Base-by-base conservation (phyloP, 2,888 invertebrate genomes). In the Zhuqinia jingwanae region DNA sequence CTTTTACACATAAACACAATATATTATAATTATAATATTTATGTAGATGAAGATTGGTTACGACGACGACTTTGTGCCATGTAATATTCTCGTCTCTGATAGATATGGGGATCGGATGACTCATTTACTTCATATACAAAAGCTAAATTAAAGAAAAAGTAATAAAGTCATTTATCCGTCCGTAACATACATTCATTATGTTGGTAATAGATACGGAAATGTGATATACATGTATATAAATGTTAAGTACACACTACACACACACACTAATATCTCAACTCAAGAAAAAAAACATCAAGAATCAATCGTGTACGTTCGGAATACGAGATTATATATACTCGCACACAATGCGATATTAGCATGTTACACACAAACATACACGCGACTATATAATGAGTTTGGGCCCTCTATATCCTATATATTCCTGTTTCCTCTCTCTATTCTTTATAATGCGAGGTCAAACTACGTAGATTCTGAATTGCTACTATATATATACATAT, bases 401-500 rank as follows among this genome's bases (percentile, higher is more conserved):
- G n/a, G n/a, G 60, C 15, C 60, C 60, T 60, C 25, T 60, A 60
- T 60, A 60, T 30, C 30, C n/a, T n/a, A n/a, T 30, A 60, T 30
- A 60, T 2, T 10, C 22, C 5, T 53, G 22, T 58, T 25, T 58
- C 25, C n/a, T n/a, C n/a, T n/a, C n/a, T n/a, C n/a, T n/a, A n/a
- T n/a, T 58, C 58, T 58, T 60, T 22, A 56, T 56, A 56, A 56
- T 13, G 30, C 60, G 60, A 60, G 60, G 60, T 6, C 60, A 60
- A 60, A 60, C 60, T 60, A 60, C 60, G 60, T 60, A 60, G 30
- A 60, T 6, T 1, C n/a, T 60, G n/a, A 25, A 60, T 8, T 20
- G 20, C n/a, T 20, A 6, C 53, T 53, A n/a, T 60, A 13, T n/a
- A n/a, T n/a, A n/a, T n/a, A n/a, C n/a, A n/a, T n/a, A n/a, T n/a